These are phyloP conservation scores for Leistus spinibarbis DNA, from an alignment of 2,888 invertebrate species.

Conservation along the genomic window DNA sequence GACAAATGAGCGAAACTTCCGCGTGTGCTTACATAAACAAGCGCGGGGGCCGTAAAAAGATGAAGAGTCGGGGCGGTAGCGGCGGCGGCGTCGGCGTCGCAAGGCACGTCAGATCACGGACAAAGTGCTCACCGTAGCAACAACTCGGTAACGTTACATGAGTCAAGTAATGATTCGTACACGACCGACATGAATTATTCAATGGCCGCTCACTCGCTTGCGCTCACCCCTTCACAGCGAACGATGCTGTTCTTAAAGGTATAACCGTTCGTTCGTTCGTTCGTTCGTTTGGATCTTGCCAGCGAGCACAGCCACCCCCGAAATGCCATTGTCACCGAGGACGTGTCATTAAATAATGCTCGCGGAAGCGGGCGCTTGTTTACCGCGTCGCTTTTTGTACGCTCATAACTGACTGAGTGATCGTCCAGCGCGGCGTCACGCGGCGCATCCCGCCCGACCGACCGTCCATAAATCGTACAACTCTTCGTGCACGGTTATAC, in stretches of 20 bases:
- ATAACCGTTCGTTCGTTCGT: neutral
- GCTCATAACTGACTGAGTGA: conserved; percentile 25
- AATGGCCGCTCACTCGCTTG: conserved; percentile 42
- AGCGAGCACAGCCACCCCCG: neutral
- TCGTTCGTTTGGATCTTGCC: neutral
- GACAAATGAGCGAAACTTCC: conserved; percentile 51
- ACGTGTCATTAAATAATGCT: conserved; percentile 37
- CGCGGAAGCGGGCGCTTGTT: conserved; percentile 17
- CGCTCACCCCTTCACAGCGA: neutral
- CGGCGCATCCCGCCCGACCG: neutral
- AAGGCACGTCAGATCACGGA: conserved; percentile 45
- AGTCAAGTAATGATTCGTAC: conserved; percentile 58
- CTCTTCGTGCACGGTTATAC: neutral
- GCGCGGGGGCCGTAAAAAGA: conserved; percentile 48
- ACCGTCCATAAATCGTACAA: conserved; percentile 28
- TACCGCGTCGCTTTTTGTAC: conserved; percentile 27
- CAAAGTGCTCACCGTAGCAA: conserved; percentile 56
- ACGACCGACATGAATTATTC: conserved; percentile 56
- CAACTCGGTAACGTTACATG: conserved; percentile 48
- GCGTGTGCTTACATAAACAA: conserved; percentile 55
- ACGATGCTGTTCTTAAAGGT: neutral
- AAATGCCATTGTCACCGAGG: conserved; percentile 27
- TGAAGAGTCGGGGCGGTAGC: conserved; percentile 43
- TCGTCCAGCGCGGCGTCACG: neutral
- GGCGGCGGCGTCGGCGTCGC: conserved; percentile 32